Base-by-base conservation (phyloP, 1,140 invertebrate genomes). In the Camponotus pennsylvanicus region DNA sequence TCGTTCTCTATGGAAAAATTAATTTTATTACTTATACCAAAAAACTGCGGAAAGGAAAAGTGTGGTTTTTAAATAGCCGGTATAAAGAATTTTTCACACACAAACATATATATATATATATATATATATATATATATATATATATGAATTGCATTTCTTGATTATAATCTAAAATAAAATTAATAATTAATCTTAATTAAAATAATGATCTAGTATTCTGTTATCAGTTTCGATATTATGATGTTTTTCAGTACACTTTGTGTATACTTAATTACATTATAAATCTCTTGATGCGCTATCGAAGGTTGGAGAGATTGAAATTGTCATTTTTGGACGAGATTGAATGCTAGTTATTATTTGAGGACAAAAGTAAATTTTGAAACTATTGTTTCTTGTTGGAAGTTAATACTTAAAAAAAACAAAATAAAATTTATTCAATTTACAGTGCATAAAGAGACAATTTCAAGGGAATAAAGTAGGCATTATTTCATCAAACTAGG, bases 311-410 rank as follows among this genome's bases (percentile, higher is more conserved):
- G 37, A 61, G 34, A 76, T 40, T 76, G 21, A 59, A 59, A 76
- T n/a, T 76, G 57, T 59, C n/a, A 8, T 59, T 9, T 57, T 18
- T 27, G 13, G 32, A 57, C 15, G 2, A 40, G 11, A 73, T 73
- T 73, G 32, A 57, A 73, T n/a, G 21, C 34, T 73, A 73, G 18
- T 76, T 76, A 15, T 76, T 13, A 3, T 13, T 76, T 27, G 34
- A 70, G 55, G 40, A 59, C 6, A 76, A 40, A 52, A 34, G 32
- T 61, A 57, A 27, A 27, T 59, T 75, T 76, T 76, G 37, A 40
- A 76, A n/a, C 21, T 13, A 27, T 5, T 3, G 0, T 42, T 59
- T 76, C 21, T 15, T 76, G 57, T n/a, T 13, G 34, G 13, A 59
- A 76, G 61, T 76, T 42, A 59, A 76, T 76, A 21, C 27, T 76